A percentile compares a stretch with the other conserved stretches of the same genome.
phyloP scores from a whole-genome alignment of 2,888 invertebrate species.

The Aleiodes alternator region DNA sequence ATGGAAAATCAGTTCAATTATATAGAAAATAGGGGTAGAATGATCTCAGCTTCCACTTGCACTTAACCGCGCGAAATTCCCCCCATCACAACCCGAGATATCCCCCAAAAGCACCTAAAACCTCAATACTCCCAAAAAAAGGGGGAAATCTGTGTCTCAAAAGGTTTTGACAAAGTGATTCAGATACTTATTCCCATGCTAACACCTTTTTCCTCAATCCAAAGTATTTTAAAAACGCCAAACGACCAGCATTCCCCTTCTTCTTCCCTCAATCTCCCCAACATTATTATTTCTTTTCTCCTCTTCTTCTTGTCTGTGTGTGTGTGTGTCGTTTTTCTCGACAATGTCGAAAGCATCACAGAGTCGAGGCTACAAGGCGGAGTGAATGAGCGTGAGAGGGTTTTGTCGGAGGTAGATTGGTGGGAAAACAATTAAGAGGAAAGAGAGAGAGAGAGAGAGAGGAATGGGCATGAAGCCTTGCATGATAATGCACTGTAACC shows the following conservation, averaged over 20 bases:
- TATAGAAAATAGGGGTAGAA: too few species aligned
- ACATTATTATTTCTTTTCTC: constrained; percentile 11
- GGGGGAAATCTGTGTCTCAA: too few species aligned
- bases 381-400: constrained; percentile 2
- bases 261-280: background rate
- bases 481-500: constrained; percentile 72
- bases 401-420: constrained; percentile 38
- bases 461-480: constrained; percentile 62
- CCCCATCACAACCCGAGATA: too few species aligned
- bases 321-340: constrained; percentile 36
- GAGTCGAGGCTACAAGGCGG: constrained; percentile 12
- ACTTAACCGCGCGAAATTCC: too few species aligned
- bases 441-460: constrained; percentile 57
- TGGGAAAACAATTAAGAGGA: constrained; percentile 37
- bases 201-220: background rate
- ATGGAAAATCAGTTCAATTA: too few species aligned
- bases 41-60: too few species aligned
- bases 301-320: constrained; percentile 3
- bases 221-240: constrained; percentile 11
- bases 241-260: background rate
- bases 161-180: too few species aligned
- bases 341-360: constrained; percentile 9
- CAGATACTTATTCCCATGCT: too few species aligned
- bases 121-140: too few species aligned
- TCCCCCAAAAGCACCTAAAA: too few species aligned